These are phyloP conservation scores for Pseudobourletiella spinata DNA, from an alignment of 1,140 invertebrate genomes.

Conservation along the genomic window DNA sequence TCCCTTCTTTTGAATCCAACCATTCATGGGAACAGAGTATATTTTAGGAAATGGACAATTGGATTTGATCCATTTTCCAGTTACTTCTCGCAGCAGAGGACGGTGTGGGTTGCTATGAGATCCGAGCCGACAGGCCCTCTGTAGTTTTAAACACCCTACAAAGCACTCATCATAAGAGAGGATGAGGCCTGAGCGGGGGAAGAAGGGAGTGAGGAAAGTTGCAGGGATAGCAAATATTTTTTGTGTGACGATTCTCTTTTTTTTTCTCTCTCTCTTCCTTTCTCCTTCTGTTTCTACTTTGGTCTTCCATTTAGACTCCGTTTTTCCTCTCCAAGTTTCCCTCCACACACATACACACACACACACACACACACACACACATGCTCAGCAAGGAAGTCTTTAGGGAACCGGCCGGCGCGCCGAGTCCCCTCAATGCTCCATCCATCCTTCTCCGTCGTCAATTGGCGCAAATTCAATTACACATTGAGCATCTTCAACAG, in stretches of 20 bases:
- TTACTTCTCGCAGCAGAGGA: not conserved
- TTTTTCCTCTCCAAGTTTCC: not conserved
- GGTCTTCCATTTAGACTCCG: conserved; percentile 7
- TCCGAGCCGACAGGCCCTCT: not conserved
- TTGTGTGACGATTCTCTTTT: not conserved
- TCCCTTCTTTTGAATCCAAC: not conserved
- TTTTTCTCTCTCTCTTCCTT: not conserved
- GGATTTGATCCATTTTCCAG: not conserved
- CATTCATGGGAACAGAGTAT: not conserved
- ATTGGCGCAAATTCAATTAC: conserved; percentile 27
- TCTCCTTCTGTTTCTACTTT: conserved; percentile 14
- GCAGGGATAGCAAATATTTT: conserved; percentile 16
- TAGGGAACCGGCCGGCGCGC: not conserved
- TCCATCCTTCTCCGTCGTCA: conserved; percentile 5
- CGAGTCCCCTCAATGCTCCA: not conserved
- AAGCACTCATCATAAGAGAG: not conserved
- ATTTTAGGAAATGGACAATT: not conserved
- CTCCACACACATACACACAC: not conserved
- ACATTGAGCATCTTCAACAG: conserved; percentile 23
- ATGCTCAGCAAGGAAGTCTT: not conserved
- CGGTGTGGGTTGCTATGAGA: conserved; percentile 4
- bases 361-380: not conserved
- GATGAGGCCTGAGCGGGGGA: no score
- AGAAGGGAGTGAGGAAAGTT: conserved; percentile 7
- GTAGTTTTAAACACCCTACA: not conserved